Evolutionary conservation across 2,797 vertebrate genomes (phyloP).

Genomic region (Synanceia verrucosa): DNA sequence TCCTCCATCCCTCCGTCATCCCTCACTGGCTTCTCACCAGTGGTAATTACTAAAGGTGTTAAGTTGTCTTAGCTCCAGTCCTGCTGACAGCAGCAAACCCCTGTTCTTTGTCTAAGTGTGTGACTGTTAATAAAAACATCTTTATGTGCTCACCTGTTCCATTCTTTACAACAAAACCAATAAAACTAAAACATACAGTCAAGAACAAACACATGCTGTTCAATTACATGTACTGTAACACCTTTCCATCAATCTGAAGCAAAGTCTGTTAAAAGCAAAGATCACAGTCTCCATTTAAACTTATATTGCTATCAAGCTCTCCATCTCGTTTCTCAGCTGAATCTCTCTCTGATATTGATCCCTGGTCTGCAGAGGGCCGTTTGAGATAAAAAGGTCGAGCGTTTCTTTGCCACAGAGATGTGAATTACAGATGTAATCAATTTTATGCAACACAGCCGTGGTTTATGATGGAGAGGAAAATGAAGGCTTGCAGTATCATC

Average conservation of each 20-base stretch:
- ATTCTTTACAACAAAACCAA: background rate
- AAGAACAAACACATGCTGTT: background rate
- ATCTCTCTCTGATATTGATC: conserved; percentile 66
- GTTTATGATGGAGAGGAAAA: conserved; percentile 51
- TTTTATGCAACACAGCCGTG: conserved; percentile 39
- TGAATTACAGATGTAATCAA: conserved; percentile 75
- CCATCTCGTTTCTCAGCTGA: conserved; percentile 43
- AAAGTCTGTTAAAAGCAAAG: conserved; percentile 8
- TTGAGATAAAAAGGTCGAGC: conserved; percentile 58
- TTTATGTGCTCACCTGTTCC: background rate
- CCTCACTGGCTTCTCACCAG: conserved; percentile 3
- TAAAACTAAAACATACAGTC: background rate
- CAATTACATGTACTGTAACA: conserved; percentile 21
- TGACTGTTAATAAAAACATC: background rate
- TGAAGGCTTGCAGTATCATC: conserved; percentile 62
- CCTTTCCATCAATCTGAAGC: conserved; percentile 21
- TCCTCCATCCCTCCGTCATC: background rate
- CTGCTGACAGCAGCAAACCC: no score
- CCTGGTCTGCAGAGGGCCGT: conserved; percentile 45
- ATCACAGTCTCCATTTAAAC: conserved; percentile 20
- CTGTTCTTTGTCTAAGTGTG: background rate
- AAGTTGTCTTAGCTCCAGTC: background rate
- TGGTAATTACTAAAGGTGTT: background rate
- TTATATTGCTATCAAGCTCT: conserved; percentile 30
- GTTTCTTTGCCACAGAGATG: conserved; percentile 44